phyloP scores from a whole-genome alignment of 2,888 invertebrate species.

The Hyposoter dolosus region DNA sequence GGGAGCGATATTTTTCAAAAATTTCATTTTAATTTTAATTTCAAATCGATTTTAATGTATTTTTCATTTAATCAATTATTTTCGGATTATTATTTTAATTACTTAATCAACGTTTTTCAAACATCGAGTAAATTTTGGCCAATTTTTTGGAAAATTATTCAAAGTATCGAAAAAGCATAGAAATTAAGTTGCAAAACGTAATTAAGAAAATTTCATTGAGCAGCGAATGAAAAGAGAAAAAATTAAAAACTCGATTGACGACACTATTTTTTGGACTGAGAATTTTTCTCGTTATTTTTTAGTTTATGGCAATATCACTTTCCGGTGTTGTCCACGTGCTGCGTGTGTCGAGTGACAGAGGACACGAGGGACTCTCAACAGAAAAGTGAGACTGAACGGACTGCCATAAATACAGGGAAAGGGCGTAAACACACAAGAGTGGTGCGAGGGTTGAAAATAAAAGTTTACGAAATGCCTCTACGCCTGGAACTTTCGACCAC shows the following conservation, averaged over 20 bases:
- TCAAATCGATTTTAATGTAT: too few relatives aligned
- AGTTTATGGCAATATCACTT: constrained; percentile 16
- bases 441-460: constrained; percentile 29
- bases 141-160: too few relatives aligned
- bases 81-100: too few relatives aligned
- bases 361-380: constrained; percentile 16
- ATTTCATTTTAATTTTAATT: too few relatives aligned
- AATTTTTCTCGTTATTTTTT: not conserved
- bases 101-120: too few relatives aligned
- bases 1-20: not conserved
- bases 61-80: too few relatives aligned
- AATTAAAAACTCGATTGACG: too few relatives aligned
- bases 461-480: constrained; percentile 61
- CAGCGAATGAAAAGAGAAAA: not conserved
- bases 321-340: constrained; percentile 49
- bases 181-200: not conserved
- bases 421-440: constrained; percentile 17
- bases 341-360: constrained; percentile 29
- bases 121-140: not conserved
- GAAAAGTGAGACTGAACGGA: constrained; percentile 31
- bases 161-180: not conserved
- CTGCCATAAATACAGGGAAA: constrained; percentile 46
- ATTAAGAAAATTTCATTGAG: not conserved
- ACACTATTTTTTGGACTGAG: not conserved
- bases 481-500: constrained; percentile 27